A percentile compares a stretch with the other conserved stretches of the same genome.
Evolutionary conservation across 2,797 vertebrate species (phyloP).

Genomic region (Onychomys arenicola): DNA sequence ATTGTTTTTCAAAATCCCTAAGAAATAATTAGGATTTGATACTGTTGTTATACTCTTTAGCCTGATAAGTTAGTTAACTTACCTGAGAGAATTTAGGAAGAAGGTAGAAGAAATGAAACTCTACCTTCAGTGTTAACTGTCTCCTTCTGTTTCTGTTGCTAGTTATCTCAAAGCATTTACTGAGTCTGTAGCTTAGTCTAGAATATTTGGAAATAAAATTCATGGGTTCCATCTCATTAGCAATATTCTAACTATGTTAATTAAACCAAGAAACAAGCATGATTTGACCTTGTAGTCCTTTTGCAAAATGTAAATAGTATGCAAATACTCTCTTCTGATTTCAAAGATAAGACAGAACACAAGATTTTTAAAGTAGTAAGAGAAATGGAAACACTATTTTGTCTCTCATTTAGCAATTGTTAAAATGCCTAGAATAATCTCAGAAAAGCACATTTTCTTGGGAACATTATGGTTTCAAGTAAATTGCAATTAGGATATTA

Average conservation of each 20-base stretch:
- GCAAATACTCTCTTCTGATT: constrained; percentile 30
- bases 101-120: constrained; percentile 45
- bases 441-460: constrained; percentile 16
- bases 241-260: constrained; percentile 8
- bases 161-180: not conserved
- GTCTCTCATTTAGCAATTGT: not conserved
- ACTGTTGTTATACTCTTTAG: constrained; percentile 7
- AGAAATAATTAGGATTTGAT: constrained; percentile 5
- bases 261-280: constrained; percentile 55
- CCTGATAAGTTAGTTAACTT: constrained; percentile 23
- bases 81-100: not conserved
- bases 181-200: constrained; percentile 2
- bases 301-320: not conserved
- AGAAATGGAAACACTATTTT: not conserved
- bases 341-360: constrained; percentile 7
- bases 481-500: constrained; percentile 43
- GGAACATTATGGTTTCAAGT: not conserved
- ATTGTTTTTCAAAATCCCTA: constrained; percentile 9
- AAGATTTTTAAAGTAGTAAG: constrained; percentile 25
- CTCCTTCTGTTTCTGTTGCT: not conserved
- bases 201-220: constrained; percentile 20
- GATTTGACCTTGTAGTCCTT: constrained; percentile 19
- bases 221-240: constrained; percentile 32
- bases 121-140: constrained; percentile 1
- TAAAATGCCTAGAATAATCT: not conserved